Percentiles rank a stretch among this genome's conserved stretches.
These are phyloP conservation scores for Meda fulgida DNA, from an alignment of 2,797 vertebrate species.

Conservation along the genomic window DNA sequence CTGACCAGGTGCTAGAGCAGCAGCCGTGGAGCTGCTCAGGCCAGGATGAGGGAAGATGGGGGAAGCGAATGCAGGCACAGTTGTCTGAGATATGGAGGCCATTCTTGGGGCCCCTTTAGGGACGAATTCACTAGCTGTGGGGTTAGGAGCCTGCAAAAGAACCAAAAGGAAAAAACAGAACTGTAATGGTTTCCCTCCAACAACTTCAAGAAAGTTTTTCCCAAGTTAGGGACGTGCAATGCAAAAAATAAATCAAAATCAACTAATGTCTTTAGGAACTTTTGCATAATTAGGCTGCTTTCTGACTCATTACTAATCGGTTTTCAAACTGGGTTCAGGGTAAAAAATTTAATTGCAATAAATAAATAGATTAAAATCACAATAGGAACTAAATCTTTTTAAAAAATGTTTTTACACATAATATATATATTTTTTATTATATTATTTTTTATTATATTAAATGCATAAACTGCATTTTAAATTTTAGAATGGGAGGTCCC, in stretches of 20 bases:
- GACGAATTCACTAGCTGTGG: constrained; percentile 96
- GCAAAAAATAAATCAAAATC: not conserved
- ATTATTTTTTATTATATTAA: too few relatives aligned
- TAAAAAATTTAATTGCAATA: not conserved
- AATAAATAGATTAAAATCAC: not conserved
- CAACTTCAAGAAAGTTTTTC: not conserved
- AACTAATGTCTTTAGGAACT: not conserved
- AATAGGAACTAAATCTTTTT: too few relatives aligned
- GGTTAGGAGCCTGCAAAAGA: constrained; percentile 90
- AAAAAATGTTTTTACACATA: too few relatives aligned
- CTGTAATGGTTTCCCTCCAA: not conserved
- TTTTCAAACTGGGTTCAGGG: not conserved
- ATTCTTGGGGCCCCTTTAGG: constrained; percentile 96
- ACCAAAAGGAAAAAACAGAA: constrained; percentile 8
- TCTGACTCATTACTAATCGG: too few relatives aligned
- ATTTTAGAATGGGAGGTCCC: too few relatives aligned
- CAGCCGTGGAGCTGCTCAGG: constrained; percentile 88
- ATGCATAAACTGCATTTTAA: too few relatives aligned
- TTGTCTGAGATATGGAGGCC: constrained; percentile 91
- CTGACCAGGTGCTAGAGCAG: constrained; percentile 94
- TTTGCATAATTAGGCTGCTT: not conserved
- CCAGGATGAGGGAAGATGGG: constrained; percentile 93
- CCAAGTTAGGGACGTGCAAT: not conserved
- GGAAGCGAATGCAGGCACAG: constrained; percentile 93
- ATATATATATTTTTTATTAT: too few relatives aligned